These are phyloP conservation scores for Ifrita kowaldi DNA, from an alignment of 2,113 vertebrate genomes.

Conservation along the genomic window DNA sequence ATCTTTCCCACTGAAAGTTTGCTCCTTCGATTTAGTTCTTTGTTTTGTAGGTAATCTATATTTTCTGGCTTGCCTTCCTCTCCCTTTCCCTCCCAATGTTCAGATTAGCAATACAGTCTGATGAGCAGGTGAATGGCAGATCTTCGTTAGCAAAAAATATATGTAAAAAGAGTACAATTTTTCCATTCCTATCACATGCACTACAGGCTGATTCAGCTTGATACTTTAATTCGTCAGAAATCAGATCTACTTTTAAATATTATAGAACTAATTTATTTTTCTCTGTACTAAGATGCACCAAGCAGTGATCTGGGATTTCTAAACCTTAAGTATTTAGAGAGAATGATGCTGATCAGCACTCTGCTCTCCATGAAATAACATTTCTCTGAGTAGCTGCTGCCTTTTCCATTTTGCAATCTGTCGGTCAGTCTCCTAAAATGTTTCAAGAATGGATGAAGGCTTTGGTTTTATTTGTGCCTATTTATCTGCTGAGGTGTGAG, in stretches of 20 bases:
- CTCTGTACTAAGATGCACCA: neutral
- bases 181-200: neutral
- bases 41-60: neutral
- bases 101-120: neutral
- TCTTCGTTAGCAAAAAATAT: rapidly evolving
- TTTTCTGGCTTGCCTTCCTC: neutral
- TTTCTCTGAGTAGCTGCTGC: neutral
- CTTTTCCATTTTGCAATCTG: neutral
- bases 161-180: neutral
- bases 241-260: neutral
- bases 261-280: neutral
- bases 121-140: neutral
- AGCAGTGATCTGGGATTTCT: neutral
- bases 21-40: neutral
- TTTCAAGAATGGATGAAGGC: neutral
- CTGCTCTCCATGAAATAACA: neutral
- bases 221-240: neutral
- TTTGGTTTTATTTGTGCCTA: neutral
- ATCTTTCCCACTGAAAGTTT: neutral
- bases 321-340: neutral
- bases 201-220: neutral
- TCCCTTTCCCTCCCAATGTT: neutral
- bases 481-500: neutral
- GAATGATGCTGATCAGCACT: neutral
- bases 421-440: neutral